Conservation (phyloP, 2,797 vertebrate species). For the Anniella stebbinsi region DNA sequence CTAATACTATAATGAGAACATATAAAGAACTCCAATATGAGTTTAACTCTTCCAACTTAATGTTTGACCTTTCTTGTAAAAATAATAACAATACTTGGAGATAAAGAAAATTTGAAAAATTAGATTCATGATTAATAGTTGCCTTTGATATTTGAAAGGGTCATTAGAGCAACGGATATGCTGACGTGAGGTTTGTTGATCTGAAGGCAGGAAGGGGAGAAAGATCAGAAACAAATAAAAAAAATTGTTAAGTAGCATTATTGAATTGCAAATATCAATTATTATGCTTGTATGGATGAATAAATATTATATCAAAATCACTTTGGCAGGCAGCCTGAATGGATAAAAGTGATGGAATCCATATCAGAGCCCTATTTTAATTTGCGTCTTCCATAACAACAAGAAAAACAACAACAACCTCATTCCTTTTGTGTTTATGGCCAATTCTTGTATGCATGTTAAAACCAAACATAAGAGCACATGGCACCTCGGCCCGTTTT, state of each 20-base stretch:
- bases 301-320: constrained; percentile 73
- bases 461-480: neutral
- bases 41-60: constrained; percentile 42
- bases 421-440: constrained; percentile 44
- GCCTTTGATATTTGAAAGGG: constrained; percentile 68
- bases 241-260: constrained; percentile 73
- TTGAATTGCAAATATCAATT: constrained; percentile 75
- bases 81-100: constrained; percentile 43
- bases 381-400: constrained; percentile 60
- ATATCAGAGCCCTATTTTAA: constrained; percentile 65
- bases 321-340: constrained; percentile 60
- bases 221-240: constrained; percentile 72
- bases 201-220: constrained; percentile 39
- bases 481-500: neutral
- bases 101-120: constrained; percentile 67
- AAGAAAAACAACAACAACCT: neutral
- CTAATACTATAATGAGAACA: neutral
- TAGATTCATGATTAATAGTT: constrained; percentile 71
- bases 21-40: neutral
- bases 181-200: constrained; percentile 56
- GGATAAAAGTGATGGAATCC: constrained; percentile 47
- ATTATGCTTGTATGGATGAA: constrained; percentile 72
- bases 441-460: constrained; percentile 39
- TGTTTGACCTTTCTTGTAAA: constrained; percentile 68
- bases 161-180: constrained; percentile 61